Evolutionary conservation across 2,888 invertebrate species (phyloP), one percentile per base, ranked within the genome.

Genomic region (Seladonia tumulorum): DNA sequence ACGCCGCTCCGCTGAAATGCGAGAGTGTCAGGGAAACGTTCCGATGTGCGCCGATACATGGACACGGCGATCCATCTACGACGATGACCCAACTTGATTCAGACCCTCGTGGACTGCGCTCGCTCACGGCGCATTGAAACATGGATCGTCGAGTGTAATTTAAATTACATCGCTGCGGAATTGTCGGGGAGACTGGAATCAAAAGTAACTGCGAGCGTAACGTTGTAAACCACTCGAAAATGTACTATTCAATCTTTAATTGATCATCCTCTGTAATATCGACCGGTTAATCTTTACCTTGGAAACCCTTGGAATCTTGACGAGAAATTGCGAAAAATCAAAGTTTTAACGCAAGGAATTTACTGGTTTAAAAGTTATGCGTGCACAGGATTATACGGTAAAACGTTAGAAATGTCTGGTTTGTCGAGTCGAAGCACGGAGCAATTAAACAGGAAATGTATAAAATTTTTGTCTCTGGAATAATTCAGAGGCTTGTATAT

Each of bases 41-140:
- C 82, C 68, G 72, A 81, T 83, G 78, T 35, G 35, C 70, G 70
- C 73, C 74, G 88, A 66, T 83, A 82, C 81, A 76, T 29, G 63
- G 81, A 87, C 83, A 71, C 60, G 66, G 76, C 82, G 63, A 83
- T 79, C 79, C 25, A 79, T 70, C 78, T 72, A 68, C 63, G 72
- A 70, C 25, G 53, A 60, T 74, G 45, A 42, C 78, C 35, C 45
- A 57, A 22, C 25, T 25, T 16, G 79, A 25, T 75, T 45, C 45
- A 25, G 16, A 68, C 68, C 22, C 39, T 68, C 68, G 39, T 39
- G 12, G 18, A 63, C 39, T 68, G 12, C 39, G 39, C 63, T 29
- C 39, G 39, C 63, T 29, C 8, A 18, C 29, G 16, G 29, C 3
- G 1, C 63, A 18, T 18, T 63, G 29, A 63, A 29, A 63, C 29